Evolutionary conservation across 1,140 invertebrate genomes (phyloP).

Genomic region (Drosophila paulistorum): DNA sequence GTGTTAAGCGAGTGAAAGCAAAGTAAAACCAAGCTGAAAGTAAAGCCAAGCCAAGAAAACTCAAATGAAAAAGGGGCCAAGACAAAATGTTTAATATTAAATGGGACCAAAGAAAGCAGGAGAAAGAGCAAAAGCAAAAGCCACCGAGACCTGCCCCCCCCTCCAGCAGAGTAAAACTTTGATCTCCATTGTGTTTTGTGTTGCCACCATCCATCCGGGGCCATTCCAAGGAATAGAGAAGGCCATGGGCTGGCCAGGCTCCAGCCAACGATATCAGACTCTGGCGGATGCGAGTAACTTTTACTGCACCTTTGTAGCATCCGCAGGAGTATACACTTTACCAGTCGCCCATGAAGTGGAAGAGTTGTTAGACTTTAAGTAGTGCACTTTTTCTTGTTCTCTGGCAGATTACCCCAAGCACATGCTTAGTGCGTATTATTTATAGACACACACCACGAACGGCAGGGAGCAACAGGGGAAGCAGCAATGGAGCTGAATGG

Average conservation of each 20-base stretch:
- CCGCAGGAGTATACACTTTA: neutral
- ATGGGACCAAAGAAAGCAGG: constrained; percentile 22
- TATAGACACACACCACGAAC: constrained; percentile 36
- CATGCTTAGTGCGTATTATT: constrained; percentile 57
- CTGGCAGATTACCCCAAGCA: constrained; percentile 37
- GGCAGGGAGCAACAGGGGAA: neutral
- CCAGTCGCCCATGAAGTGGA: constrained; percentile 17
- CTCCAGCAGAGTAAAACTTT: constrained; percentile 36
- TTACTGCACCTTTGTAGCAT: constrained; percentile 4
- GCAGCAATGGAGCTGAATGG: neutral
- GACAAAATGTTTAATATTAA: constrained; percentile 62
- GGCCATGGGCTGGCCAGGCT: too few relatives aligned
- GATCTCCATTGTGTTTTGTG: constrained; percentile 48
- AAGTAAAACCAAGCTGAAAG: neutral
- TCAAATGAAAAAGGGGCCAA: neutral
- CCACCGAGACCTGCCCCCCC: neutral
- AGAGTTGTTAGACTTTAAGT: constrained; percentile 11
- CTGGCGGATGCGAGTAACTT: neutral
- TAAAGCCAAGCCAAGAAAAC: constrained; percentile 1
- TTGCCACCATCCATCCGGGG: constrained; percentile 4
- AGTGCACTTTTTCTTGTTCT: constrained; percentile 21
- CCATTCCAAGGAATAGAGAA: neutral
- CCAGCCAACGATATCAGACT: constrained; percentile 2
- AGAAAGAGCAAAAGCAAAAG: neutral
- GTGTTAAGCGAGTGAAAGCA: constrained; percentile 4